A percentile compares a stretch with the other conserved stretches of the same genome.
These are phyloP conservation scores for Arctia plantaginis DNA, from an alignment of 2,888 invertebrate genomes.

Conservation along the genomic window DNA sequence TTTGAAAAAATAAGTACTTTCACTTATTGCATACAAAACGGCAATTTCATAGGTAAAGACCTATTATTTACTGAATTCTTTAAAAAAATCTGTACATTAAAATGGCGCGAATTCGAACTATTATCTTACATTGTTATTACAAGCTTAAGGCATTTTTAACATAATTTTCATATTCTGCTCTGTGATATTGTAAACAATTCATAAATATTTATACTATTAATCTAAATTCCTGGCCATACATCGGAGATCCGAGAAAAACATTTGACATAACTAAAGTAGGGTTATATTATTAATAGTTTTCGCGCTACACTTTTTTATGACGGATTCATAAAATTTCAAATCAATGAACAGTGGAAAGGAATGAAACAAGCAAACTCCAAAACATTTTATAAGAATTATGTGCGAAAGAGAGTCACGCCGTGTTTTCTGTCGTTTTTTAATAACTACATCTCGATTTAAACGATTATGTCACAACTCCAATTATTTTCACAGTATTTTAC, in stretches of 20 bases:
- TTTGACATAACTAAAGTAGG: not conserved
- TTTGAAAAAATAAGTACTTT: too few species aligned
- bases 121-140: not conserved
- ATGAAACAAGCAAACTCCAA: not conserved
- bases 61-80: too few species aligned
- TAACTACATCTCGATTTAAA: not conserved
- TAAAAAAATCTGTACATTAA: constrained; percentile 25
- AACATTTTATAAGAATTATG: not conserved
- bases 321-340: not conserved
- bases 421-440: not conserved
- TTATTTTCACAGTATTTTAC: constrained; percentile 1
- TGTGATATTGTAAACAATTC: not conserved
- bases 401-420: not conserved
- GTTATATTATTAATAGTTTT: not conserved
- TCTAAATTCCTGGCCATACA: too few species aligned
- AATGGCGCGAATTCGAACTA: constrained; percentile 21
- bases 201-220: too few species aligned
- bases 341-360: not conserved
- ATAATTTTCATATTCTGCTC: not conserved
- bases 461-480: not conserved
- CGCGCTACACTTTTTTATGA: not conserved
- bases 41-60: too few species aligned
- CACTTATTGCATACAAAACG: too few species aligned
- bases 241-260: not conserved
- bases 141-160: not conserved